phyloP scores from a whole-genome alignment of 2,888 invertebrate genomes.

The Saturnia japonica region DNA sequence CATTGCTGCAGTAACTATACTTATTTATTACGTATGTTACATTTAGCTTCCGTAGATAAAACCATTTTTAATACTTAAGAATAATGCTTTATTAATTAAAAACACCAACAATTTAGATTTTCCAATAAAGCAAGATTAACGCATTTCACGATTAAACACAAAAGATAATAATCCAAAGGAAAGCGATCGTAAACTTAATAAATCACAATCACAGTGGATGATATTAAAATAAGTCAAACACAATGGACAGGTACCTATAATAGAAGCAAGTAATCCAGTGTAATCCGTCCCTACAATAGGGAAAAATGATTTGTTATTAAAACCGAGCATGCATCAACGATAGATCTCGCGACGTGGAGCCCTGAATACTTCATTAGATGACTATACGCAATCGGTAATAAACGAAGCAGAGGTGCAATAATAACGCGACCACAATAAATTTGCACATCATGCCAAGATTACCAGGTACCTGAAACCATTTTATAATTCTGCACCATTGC shows the following conservation, averaged over 20 bases:
- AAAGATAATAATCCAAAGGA: constrained; percentile 23
- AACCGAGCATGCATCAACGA: constrained; percentile 46
- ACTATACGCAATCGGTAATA: constrained; percentile 65
- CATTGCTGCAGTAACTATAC: background rate
- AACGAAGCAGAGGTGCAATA: constrained; percentile 53
- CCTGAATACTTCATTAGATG: constrained; percentile 78
- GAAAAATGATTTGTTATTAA: constrained; percentile 61
- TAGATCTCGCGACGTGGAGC: constrained; percentile 42
- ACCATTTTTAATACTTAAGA: background rate
- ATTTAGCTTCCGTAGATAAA: background rate
- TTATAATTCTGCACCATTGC: constrained; percentile 15
- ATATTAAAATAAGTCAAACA: constrained; percentile 45
- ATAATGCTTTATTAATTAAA: no score
- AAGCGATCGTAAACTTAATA: constrained; percentile 42
- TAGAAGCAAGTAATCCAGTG: constrained; percentile 55
- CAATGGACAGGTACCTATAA: constrained; percentile 49
- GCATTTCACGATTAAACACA: background rate
- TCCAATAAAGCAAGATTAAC: background rate
- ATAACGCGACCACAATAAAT: constrained; percentile 49
- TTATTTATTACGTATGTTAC: background rate
- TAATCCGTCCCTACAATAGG: constrained; percentile 54
- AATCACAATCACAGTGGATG: constrained; percentile 48
- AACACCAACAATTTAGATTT: no score
- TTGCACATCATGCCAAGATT: constrained; percentile 46
- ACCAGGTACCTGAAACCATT: background rate